Evolutionary conservation across 2,113 vertebrate genomes (phyloP).

Genomic region (Triplophysa siluroides): DNA sequence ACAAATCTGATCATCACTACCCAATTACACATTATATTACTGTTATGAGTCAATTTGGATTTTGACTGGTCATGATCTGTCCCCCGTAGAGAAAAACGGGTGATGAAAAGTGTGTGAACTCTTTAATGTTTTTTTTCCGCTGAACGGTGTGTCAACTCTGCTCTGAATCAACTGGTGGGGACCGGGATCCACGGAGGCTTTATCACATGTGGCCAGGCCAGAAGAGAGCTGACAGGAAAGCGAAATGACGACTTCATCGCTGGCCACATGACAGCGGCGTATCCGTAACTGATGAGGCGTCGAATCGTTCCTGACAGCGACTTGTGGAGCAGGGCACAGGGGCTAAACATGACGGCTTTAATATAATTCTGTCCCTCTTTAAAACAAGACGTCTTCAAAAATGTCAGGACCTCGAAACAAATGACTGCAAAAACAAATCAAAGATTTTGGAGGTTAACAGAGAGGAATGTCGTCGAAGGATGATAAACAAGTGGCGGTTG

Average conservation of each 20-base stretch:
- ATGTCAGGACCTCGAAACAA: conserved; percentile 6
- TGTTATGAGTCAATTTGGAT: background rate
- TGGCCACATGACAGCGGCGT: conserved; percentile 50
- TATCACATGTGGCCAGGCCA: conserved; percentile 45
- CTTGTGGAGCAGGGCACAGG: conserved; percentile 31
- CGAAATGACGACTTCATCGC: conserved; percentile 48
- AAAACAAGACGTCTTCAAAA: conserved; percentile 10
- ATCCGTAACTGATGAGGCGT: conserved; percentile 50
- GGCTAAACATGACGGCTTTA: conserved; percentile 36
- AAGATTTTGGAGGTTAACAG: conserved; percentile 39
- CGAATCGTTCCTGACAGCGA: conserved; percentile 52
- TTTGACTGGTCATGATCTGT: conserved; percentile 15
- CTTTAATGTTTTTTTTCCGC: conserved; percentile 35
- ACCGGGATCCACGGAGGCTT: conserved; percentile 1
- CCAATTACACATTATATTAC: background rate
- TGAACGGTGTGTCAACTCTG: conserved; percentile 32
- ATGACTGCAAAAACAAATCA: conserved; percentile 18
- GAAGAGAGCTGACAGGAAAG: conserved; percentile 33
- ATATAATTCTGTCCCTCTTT: conserved; percentile 29
- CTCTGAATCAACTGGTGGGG: conserved; percentile 29
- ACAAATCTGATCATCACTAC: no score
- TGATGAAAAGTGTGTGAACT: conserved; percentile 24
- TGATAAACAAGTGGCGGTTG: background rate
- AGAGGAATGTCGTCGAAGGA: background rate
- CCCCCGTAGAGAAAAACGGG: background rate